A percentile compares a stretch with the other conserved stretches of the same genome.
Conservation (phyloP, 2,113 vertebrate species). For the Serinus canaria region DNA sequence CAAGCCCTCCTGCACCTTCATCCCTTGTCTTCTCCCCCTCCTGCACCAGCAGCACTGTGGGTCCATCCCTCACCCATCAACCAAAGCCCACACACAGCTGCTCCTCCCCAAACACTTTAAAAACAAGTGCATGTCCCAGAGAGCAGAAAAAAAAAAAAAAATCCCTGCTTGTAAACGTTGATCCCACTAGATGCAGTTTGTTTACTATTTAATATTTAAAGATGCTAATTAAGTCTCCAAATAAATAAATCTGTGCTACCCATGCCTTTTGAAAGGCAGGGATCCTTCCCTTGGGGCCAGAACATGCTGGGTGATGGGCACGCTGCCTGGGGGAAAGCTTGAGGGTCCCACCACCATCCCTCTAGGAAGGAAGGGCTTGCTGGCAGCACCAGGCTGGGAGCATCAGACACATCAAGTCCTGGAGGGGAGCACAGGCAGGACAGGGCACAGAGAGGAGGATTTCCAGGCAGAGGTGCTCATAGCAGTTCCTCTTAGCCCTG, state of each 20-base stretch:
- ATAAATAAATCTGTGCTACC: slow-evolving; percentile 68
- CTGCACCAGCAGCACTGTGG: not conserved
- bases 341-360: not conserved
- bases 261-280: not conserved
- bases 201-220: slow-evolving; percentile 81
- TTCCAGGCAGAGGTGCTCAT: not conserved
- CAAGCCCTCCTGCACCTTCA: not conserved
- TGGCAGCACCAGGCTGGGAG: not conserved
- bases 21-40: not conserved
- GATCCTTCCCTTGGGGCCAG: not conserved
- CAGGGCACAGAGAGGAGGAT: not conserved
- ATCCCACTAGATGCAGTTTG: slow-evolving; percentile 65
- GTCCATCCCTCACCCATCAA: not conserved
- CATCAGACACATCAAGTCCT: not conserved
- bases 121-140: not conserved
- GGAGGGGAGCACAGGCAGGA: not conserved
- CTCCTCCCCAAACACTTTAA: slow-evolving; percentile 7
- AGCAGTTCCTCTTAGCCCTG: accelerated
- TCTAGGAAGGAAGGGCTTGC: not conserved
- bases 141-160: not conserved
- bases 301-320: not conserved
- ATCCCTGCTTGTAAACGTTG: slow-evolving; percentile 62
- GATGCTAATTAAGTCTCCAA: slow-evolving; percentile 73
- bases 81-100: not conserved
- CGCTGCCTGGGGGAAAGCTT: not conserved